phyloP scores from a whole-genome alignment of 2,888 invertebrate genomes.

The Epicampocera succincta region DNA sequence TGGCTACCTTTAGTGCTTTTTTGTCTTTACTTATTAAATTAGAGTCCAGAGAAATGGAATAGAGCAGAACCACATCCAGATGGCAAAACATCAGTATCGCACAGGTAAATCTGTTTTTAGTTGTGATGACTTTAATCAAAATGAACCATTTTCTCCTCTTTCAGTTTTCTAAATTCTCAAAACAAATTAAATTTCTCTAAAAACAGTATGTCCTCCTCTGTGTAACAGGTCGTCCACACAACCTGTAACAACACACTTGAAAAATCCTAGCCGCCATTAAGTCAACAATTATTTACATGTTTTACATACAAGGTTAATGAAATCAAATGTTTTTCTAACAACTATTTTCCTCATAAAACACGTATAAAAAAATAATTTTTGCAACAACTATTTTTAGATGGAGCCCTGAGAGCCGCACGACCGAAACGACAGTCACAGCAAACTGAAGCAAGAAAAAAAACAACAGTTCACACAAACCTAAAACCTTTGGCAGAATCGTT shows the following conservation, averaged over 20 bases:
- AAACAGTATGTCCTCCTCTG: slow-evolving; percentile 13
- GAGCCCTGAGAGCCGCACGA: not conserved
- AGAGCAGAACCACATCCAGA: too few species aligned
- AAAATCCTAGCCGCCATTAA: slow-evolving; percentile 26
- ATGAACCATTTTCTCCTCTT: not conserved
- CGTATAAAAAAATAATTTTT: not conserved
- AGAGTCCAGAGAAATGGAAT: too few species aligned
- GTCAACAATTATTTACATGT: slow-evolving; percentile 43
- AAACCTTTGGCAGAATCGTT: not conserved
- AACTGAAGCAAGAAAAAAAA: not conserved
- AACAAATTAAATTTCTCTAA: not conserved
- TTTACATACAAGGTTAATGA: slow-evolving; percentile 55
- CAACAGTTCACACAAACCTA: not conserved
- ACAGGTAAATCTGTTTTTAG: too few species aligned
- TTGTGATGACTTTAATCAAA: not conserved
- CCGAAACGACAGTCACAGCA: not conserved
- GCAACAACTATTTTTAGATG: slow-evolving; percentile 52
- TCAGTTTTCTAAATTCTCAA: not conserved
- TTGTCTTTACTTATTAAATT: too few species aligned
- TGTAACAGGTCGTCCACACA: slow-evolving; percentile 27
- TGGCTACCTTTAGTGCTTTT: too few species aligned
- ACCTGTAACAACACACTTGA: not conserved
- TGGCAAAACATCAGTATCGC: too few species aligned
- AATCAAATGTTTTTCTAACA: slow-evolving; percentile 16
- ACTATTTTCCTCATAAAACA: not conserved